phyloP scores from a whole-genome alignment of 2,888 invertebrate species.

The Nycteola revayana region DNA sequence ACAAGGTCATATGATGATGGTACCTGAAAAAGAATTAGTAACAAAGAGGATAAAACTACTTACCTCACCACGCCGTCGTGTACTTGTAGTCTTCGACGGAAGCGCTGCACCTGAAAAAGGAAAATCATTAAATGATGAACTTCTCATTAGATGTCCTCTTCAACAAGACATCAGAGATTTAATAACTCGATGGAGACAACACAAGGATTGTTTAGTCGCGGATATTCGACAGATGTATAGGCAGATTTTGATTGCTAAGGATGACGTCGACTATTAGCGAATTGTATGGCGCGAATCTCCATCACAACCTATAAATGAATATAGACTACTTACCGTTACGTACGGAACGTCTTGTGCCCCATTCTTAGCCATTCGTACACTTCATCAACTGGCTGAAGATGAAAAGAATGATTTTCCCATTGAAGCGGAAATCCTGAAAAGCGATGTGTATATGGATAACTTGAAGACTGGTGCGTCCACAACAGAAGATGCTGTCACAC shows the following conservation, averaged over 20 bases:
- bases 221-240: neutral
- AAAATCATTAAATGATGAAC: neutral
- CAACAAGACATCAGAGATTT: neutral
- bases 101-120: neutral
- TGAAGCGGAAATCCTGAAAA: neutral
- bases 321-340: conserved; percentile 1
- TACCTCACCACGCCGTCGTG: neutral
- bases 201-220: neutral
- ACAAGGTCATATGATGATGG: conserved; percentile 19
- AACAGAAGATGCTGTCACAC: neutral
- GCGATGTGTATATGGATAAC: conserved; percentile 1
- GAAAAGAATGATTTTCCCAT: neutral
- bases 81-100: conserved; percentile 1
- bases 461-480: neutral
- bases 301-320: neutral
- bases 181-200: neutral
- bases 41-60: neutral
- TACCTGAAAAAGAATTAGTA: conserved; percentile 18
- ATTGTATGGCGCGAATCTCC: conserved; percentile 2
- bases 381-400: conserved; percentile 3
- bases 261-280: neutral
- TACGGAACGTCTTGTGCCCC: neutral
- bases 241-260: neutral
- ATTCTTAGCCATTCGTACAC: conserved; percentile 3
- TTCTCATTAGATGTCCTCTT: neutral